A percentile compares a stretch with the other conserved stretches of the same genome.
phyloP scores from a whole-genome alignment of 2,113 vertebrate species.

The Hippocampus barbouri region DNA sequence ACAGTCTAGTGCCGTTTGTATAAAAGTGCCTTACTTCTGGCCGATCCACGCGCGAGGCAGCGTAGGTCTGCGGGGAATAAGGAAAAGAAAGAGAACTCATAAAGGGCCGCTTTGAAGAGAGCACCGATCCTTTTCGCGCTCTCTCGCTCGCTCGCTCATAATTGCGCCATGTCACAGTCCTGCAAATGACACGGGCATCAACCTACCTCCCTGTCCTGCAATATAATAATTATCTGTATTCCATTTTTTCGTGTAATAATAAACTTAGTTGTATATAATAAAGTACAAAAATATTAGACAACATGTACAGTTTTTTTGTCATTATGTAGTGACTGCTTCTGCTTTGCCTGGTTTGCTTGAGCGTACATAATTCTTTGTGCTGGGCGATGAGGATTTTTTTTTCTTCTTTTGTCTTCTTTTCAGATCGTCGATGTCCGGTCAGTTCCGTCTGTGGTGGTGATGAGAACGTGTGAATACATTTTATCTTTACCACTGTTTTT shows the following conservation, averaged over 20 bases:
- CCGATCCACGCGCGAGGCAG: conserved; percentile 24
- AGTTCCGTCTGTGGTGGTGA: conserved; percentile 80
- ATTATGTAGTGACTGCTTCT: conserved; percentile 80
- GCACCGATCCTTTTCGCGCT: conserved; percentile 57
- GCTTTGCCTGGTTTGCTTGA: conserved; percentile 65
- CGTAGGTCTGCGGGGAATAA: conserved; percentile 46
- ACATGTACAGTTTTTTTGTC: conserved; percentile 80
- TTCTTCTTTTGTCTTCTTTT: conserved; percentile 58
- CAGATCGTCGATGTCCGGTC: conserved; percentile 93
- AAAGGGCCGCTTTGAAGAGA: conserved; percentile 59
- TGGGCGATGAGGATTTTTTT: conserved; percentile 63
- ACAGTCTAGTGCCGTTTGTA: conserved; percentile 42
- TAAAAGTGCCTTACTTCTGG: conserved; percentile 59
- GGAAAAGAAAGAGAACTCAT: conserved; percentile 57
- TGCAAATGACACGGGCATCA: conserved; percentile 64
- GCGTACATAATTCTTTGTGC: conserved; percentile 71
- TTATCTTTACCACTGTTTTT: neutral
- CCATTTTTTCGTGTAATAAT: conserved; percentile 74
- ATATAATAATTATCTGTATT: conserved; percentile 80
- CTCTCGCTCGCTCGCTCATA: conserved; percentile 13
- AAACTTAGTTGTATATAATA: conserved; percentile 90
- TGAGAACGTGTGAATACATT: conserved; percentile 17
- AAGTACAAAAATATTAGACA: conserved; percentile 92
- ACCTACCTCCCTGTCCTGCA: conserved; percentile 62
- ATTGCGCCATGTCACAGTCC: conserved; percentile 63